Base-by-base conservation (phyloP, 2,888 invertebrate genomes). In the Diloba caeruleocephala region DNA sequence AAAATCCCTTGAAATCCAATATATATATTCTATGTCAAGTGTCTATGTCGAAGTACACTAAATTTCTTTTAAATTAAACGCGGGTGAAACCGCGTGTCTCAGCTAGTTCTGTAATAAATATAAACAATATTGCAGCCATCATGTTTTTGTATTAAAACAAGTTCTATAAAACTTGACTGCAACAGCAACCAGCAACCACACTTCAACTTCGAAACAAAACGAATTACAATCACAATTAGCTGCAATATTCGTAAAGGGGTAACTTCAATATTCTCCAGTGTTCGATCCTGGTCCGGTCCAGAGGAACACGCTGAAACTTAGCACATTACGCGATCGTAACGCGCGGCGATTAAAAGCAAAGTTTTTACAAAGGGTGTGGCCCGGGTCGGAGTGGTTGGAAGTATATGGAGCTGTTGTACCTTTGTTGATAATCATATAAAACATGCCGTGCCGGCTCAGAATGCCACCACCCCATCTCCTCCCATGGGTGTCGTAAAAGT, bases 311-410 rank as follows among this genome's bases (percentile, higher is more conserved):
- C 69, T 55, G 51, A 74, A 90, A 91, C 83, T 91, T 90, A 55
- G 84, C 81, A 76, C 87, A 83, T 89, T 89, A 86, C 82, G 79
- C 74, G 78, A 87, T 89, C 85, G 85, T 90, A 88, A 90, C 89
- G 86, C 89, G 77, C 82, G 82, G 79, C 89, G 87, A 89, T 91
- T 90, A 90, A 87, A 85, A 79, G 78, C 69, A 90, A 91, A 91
- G 83, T 91, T 91, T 91, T 90, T 91, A 83, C 82, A 78, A 86
- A 84, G 88, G 79, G 88, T 82, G 85, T 83, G 79, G 73, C 73
- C 46, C 58, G 56, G 73, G 70, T 63, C 67, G 54, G 57, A 31
- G 9, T 66, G 56, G 52, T 31, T 17, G 59, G 70, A 71, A 44
- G 29, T 66, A 25, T 67, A 74, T 60, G 71, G 86, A 90, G 92